Evolutionary conservation across 1,140 invertebrate genomes (phyloP).

Genomic region (Nasonia vitripennis): DNA sequence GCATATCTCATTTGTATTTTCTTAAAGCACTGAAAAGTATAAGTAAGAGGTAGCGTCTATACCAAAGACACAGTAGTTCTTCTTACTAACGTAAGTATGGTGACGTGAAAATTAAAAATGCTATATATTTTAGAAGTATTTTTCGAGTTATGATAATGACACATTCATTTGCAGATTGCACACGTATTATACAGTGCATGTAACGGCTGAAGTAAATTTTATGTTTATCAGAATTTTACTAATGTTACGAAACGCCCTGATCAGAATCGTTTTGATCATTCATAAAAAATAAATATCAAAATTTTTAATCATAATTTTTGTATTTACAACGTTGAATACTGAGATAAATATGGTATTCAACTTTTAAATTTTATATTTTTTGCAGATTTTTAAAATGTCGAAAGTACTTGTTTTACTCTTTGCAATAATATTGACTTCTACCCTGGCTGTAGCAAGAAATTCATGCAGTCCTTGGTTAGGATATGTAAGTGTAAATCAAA

Average conservation of each 20-base stretch:
- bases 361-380: background rate
- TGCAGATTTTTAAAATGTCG: background rate
- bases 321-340: background rate
- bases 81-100: constrained; percentile 5
- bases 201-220: too few relatives aligned
- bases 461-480: constrained; percentile 20
- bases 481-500: constrained; percentile 48
- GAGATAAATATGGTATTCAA: constrained; percentile 11
- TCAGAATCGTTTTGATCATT: too few relatives aligned
- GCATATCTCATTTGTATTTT: background rate
- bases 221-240: too few relatives aligned
- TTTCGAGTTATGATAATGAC: background rate
- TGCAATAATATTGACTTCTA: constrained; percentile 3
- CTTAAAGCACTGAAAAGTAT: constrained; percentile 14
- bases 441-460: background rate
- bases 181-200: too few relatives aligned
- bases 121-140: background rate
- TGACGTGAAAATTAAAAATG: too few relatives aligned
- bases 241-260: too few relatives aligned
- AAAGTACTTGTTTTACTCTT: constrained; percentile 38
- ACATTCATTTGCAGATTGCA: background rate
- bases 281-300: background rate
- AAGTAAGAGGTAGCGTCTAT: constrained; percentile 26
- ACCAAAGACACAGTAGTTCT: background rate
- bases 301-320: background rate